Base-by-base conservation (phyloP, 2,797 vertebrate species). In the Bovichtus variegatus region DNA sequence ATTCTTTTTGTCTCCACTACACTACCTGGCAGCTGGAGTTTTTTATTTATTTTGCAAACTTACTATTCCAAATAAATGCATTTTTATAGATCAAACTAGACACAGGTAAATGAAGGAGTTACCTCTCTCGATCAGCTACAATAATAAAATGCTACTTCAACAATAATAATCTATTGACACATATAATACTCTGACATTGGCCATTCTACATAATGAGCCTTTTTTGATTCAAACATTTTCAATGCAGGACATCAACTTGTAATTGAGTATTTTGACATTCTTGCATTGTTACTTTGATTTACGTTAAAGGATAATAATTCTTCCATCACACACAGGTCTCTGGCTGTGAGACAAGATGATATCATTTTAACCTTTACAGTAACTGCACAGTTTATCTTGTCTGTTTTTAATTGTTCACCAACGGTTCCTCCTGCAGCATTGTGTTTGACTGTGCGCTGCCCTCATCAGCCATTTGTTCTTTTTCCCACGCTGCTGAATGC, bases 401-500 rank as follows among this genome's bases (percentile, higher is more conserved):
- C 29, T 78, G 69, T n/a, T 74, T 77, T 50, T 76, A 65, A 76
- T 82, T 79, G 79, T 86, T 63, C 69, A 55, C 29, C 57, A 31
- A 6, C 9, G 9, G 70, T 74, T 86, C 69, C 41, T 83, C 36
- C 43, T 51, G 74, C 79, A 81, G 84, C 83, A 46, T 61, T 74
- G 82, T 84, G 74, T 78, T 76, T 70, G 70, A 70, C 82, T 47
- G 55, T 47, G 44, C 57, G 60, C 76, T 81, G 84, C 69, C 74
- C 78, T 87, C 87, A 81, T 86, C 83, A 55, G 78, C 93, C 95
- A 95, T 95, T 94, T 95, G 95, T 93, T 94, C 93, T 94, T 94
- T 95, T 96, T 96, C 95, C 95, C 95, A 96, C 95, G 94, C 92
- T 95, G 81, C 71, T 86, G 77, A 83, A 93, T 93, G 91, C 91